These are phyloP conservation scores for Perithous albicinctus DNA, from an alignment of 2,888 invertebrate genomes.

Conservation along the genomic window DNA sequence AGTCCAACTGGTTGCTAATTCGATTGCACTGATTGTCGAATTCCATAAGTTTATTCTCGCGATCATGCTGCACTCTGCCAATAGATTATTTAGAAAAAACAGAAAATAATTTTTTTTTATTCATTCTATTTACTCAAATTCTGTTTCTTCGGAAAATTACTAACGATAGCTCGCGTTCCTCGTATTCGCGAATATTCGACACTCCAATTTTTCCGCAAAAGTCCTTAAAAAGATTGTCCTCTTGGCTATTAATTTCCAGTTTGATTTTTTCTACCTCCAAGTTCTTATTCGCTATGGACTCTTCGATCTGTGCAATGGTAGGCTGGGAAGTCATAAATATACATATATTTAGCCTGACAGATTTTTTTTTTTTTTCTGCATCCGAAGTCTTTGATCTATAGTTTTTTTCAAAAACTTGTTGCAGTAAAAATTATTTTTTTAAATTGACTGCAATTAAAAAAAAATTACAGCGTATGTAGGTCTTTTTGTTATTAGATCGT, in stretches of 20 bases:
- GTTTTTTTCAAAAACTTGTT: too few species aligned
- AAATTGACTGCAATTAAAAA: too few species aligned
- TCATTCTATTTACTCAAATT: too few species aligned
- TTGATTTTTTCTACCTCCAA: slow-evolving; percentile 96
- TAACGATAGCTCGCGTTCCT: slow-evolving; percentile 95
- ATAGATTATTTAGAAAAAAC: neutral
- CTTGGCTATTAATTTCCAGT: slow-evolving; percentile 98
- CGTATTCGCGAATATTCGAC: slow-evolving; percentile 98
- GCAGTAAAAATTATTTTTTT: too few species aligned
- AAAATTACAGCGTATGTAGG: too few species aligned
- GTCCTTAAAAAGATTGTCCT: slow-evolving; percentile 97
- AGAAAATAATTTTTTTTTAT: neutral
- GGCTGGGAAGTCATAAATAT: slow-evolving; percentile 84
- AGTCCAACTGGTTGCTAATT: slow-evolving; percentile 97
- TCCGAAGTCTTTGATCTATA: too few species aligned
- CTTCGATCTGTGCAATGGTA: slow-evolving; percentile 87
- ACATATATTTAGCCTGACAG: neutral
- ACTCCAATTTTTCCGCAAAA: slow-evolving; percentile 98
- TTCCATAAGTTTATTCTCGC: slow-evolving; percentile 97
- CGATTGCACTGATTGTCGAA: slow-evolving; percentile 98
- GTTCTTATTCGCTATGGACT: slow-evolving; percentile 88
- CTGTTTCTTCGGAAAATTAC: too few species aligned
- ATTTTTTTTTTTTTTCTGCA: slow-evolving; percentile 79
- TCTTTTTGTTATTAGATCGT: too few species aligned
- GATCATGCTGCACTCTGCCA: slow-evolving; percentile 93